These are phyloP conservation scores for Anoncus sp. DNA, from an alignment of 2,888 invertebrate genomes.

Conservation along the genomic window DNA sequence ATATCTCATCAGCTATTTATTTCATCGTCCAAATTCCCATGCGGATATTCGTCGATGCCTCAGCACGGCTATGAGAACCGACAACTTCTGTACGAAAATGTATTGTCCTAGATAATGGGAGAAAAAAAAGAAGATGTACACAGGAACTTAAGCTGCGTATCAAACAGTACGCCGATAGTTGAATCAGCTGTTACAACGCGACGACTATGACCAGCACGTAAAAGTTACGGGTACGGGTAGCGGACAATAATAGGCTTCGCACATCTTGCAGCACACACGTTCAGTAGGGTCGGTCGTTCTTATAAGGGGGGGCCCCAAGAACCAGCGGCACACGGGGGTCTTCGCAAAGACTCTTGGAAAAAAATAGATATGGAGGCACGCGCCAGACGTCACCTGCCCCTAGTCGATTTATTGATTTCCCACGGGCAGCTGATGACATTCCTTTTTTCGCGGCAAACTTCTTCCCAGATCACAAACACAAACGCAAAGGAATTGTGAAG, in stretches of 20 bases:
- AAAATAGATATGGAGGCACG: slow-evolving; percentile 78
- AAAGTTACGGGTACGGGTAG: slow-evolving; percentile 42
- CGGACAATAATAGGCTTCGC: slow-evolving; percentile 51
- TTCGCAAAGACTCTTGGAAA: slow-evolving; percentile 46
- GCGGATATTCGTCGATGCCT: neutral
- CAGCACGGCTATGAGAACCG: neutral
- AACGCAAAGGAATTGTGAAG: neutral
- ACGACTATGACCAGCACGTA: slow-evolving; percentile 26
- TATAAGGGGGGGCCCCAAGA: slow-evolving; percentile 36
- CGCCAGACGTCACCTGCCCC: slow-evolving; percentile 78
- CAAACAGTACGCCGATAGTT: slow-evolving; percentile 15
- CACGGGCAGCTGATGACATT: slow-evolving; percentile 59
- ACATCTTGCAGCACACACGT: slow-evolving; percentile 56
- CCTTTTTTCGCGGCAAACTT: slow-evolving; percentile 48
- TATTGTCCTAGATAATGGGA: slow-evolving; percentile 36
- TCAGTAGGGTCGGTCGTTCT: slow-evolving; percentile 45
- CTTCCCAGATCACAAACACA: slow-evolving; percentile 60
- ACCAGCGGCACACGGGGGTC: slow-evolving; percentile 45
- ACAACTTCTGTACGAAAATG: slow-evolving; percentile 8
- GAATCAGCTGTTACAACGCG: slow-evolving; percentile 49
- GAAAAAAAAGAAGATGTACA: slow-evolving; percentile 25
- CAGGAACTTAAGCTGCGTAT: slow-evolving; percentile 14
- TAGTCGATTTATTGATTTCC: slow-evolving; percentile 78
- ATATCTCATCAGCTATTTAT: slow-evolving; percentile 8
- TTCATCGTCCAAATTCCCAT: slow-evolving; percentile 1